Evolutionary conservation across 2,113 vertebrate genomes (phyloP).

Genomic region (Thamnophis sirtalis): DNA sequence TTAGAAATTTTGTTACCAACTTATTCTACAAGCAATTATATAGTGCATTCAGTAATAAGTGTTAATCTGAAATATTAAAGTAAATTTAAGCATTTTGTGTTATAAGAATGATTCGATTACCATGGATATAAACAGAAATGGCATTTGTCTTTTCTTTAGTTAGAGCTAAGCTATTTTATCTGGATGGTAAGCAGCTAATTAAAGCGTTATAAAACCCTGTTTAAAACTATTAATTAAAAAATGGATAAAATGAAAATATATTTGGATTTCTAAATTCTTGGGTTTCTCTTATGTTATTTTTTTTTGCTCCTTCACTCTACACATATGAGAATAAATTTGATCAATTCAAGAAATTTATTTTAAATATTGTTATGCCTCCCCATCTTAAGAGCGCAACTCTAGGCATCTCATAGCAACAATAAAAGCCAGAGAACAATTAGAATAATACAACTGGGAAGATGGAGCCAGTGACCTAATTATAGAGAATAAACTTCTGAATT

Average conservation of each 20-base stretch:
- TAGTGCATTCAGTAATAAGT: neutral
- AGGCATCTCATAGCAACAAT: neutral
- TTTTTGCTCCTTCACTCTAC: neutral
- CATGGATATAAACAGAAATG: neutral
- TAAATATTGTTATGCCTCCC: neutral
- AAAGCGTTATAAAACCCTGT: neutral
- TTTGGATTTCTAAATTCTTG: neutral
- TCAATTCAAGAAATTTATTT: neutral
- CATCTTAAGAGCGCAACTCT: neutral
- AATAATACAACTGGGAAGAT: neutral
- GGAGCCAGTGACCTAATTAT: neutral
- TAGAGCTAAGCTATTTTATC: neutral
- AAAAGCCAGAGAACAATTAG: neutral
- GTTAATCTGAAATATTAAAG: neutral
- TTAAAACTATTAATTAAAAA: neutral
- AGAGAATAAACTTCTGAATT: neutral
- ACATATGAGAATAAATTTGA: neutral
- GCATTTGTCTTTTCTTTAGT: neutral
- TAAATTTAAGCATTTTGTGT: neutral
- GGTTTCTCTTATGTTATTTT: neutral
- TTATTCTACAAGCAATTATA: neutral
- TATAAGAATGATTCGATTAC: neutral
- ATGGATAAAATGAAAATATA: neutral
- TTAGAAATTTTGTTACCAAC: neutral
- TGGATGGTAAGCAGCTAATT: neutral